phyloP scores from a whole-genome alignment of 2,888 invertebrate genomes.

The Criorhina ranunculi region DNA sequence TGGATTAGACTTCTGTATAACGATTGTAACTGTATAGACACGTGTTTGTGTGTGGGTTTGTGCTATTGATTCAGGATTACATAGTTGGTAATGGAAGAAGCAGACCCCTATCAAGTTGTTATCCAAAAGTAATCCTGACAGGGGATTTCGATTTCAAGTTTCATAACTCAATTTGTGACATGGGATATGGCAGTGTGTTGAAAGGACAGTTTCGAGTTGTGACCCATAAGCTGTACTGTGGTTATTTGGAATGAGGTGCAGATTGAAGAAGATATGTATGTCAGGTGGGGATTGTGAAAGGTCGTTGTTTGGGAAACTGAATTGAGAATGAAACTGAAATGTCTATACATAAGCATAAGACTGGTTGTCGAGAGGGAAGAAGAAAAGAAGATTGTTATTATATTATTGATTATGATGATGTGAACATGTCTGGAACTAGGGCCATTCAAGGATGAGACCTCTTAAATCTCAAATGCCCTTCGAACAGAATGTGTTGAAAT shows the following conservation, averaged over 20 bases:
- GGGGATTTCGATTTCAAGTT: conserved; percentile 18
- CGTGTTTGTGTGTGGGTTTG: neutral
- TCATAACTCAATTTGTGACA: conserved; percentile 21
- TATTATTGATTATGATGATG: too few relatives aligned
- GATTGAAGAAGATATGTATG: neutral
- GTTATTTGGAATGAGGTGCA: neutral
- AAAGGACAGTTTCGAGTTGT: neutral
- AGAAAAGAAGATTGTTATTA: too few relatives aligned
- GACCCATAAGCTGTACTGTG: neutral
- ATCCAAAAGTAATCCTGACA: conserved; percentile 33
- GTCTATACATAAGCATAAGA: too few relatives aligned
- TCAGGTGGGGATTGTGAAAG: too few relatives aligned
- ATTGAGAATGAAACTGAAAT: too few relatives aligned
- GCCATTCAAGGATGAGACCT: too few relatives aligned
- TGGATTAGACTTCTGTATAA: conserved; percentile 21
- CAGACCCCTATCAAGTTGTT: conserved; percentile 41
- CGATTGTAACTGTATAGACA: neutral
- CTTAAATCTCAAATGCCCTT: too few relatives aligned
- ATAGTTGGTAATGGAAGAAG: conserved; percentile 5
- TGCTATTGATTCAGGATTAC: conserved; percentile 27
- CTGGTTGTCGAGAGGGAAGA: too few relatives aligned
- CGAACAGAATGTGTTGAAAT: too few relatives aligned
- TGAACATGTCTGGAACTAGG: too few relatives aligned
- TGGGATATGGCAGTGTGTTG: neutral
- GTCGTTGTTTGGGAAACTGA: neutral